Evolutionary conservation across 2,888 invertebrate species (phyloP).

Genomic region (Nephrotoma flavescens): DNA sequence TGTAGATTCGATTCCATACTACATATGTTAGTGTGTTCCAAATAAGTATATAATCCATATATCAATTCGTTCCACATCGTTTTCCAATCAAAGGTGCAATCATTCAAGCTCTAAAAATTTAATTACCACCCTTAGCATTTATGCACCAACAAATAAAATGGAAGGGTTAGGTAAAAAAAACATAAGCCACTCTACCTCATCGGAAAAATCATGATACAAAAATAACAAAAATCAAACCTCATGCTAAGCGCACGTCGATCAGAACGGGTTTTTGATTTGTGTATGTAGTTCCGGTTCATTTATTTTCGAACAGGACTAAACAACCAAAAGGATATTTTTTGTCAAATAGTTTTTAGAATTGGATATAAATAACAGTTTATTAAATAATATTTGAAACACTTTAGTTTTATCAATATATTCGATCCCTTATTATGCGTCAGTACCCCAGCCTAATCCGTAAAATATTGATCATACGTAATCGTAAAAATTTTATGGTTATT

Average conservation of each 20-base stretch:
- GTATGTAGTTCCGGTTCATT: background rate
- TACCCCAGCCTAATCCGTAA: background rate
- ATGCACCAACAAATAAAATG: background rate
- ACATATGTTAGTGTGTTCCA: background rate
- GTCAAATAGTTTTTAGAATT: background rate
- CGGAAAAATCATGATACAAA: background rate
- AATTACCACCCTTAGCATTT: background rate
- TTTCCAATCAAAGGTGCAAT: background rate
- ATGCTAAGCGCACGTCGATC: background rate
- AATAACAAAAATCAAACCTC: background rate
- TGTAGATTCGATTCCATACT: background rate
- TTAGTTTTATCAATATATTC: background rate
- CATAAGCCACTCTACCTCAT: background rate
- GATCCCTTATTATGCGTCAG: background rate
- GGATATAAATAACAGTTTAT: background rate
- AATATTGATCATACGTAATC: background rate
- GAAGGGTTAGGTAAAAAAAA: background rate
- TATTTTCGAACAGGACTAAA: background rate
- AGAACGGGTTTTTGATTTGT: background rate
- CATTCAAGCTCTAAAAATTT: background rate
- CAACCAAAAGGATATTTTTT: background rate
- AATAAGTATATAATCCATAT: background rate
- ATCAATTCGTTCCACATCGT: background rate
- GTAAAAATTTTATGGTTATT: background rate
- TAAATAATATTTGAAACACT: background rate